Base-by-base conservation (phyloP, 1,140 invertebrate genomes). In the Elysia chlorotica region DNA sequence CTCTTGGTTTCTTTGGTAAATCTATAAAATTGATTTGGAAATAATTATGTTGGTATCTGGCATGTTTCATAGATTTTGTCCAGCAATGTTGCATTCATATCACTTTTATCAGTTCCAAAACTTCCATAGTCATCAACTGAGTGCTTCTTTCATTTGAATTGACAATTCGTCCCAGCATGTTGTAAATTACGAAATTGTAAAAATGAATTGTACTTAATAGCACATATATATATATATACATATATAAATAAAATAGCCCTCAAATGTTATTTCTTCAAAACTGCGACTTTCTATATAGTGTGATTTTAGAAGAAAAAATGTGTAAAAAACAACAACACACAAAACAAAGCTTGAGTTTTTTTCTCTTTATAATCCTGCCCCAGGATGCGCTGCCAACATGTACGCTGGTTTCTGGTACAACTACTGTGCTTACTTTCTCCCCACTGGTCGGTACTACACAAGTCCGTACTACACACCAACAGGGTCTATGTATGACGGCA, bases 351-450 rank as follows among this genome's bases (percentile, higher is more conserved):
- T 48, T n/a, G n/a, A n/a, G 10, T 10, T 48, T 14, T n/a, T 48
- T 48, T 14, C n/a, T 48, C 10, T n/a, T 48, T 48, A n/a, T 48
- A n/a, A 48, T 48, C 41, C n/a, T n/a, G 41, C 48, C 37, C 21
- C n/a, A 28, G 4, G 48, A 14, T 84, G 83, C 71, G 82, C 81
- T 28, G 4, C 0, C 25, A 6, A 77, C 36, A 74, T 77, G 70
- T 62, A 70, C 21, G 75, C 74, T 14, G 83, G 83, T 0, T 85
- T 82, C 82, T 85, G 83, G 82, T 85, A 79, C 75, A 83, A 85
- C 53, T 80, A 82, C 74, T 85, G 83, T 69, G 69, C 78, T 48
- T 78, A 74, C 28, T 73, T 80, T 0, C 73, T 81, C 2, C 77
- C 76, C 2, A 85, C 78, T 53, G 82, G 83, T 5, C n/a, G 73